Evolutionary conservation across 2,888 invertebrate species (phyloP), one percentile per base, ranked within the genome.

Genomic region (Pristionchus fissidentatus): DNA sequence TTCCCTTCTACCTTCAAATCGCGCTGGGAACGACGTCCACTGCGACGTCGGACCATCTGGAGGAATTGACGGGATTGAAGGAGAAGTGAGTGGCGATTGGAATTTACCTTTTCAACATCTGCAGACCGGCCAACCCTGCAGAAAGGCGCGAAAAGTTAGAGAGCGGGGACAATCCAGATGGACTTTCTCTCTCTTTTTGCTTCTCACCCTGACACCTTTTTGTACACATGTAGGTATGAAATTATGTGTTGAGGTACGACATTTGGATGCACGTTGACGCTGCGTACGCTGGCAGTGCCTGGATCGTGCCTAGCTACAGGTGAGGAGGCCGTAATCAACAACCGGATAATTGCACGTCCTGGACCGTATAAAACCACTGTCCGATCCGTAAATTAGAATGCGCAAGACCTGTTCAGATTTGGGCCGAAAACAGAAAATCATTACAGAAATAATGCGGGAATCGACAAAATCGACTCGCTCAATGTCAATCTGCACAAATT

Each of bases 11-110:
- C 93, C 97, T 98, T 62, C 95, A 95, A 94, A 84, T 84, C 19
- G 98, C 98, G 0, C 93, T 98, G 77, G 98, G 98, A 22, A 98
- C 98, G 0, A 99, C 98, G 0, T 96, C 97, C 0, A 96, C 96
- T 91, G 97, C 97, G 92, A 96, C 98, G 0, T 98, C 97, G 93
- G 98, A 99, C 93, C 96, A 96, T 93, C 94, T 99, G 41, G 94
- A 94, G 19, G 97, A 98, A 94, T 95, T 98, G 84, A 96, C 96
- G 0, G 95, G 95, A 7, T 95, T 97, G 15, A 95, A 96, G 87
- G 94, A 85, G 55, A 85, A 84, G 84, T 86, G 46, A 35, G 84
- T 32, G n/a, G 19, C 2, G 41, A 13, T 52, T 22, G 52, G 0
- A 32, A n/a, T n/a, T n/a, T n/a, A n/a, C n/a, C n/a, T n/a, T n/a